Evolutionary conservation across 2,113 vertebrate genomes (phyloP), one percentile per base, ranked within the genome.

Genomic region (Laticauda laticaudata): DNA sequence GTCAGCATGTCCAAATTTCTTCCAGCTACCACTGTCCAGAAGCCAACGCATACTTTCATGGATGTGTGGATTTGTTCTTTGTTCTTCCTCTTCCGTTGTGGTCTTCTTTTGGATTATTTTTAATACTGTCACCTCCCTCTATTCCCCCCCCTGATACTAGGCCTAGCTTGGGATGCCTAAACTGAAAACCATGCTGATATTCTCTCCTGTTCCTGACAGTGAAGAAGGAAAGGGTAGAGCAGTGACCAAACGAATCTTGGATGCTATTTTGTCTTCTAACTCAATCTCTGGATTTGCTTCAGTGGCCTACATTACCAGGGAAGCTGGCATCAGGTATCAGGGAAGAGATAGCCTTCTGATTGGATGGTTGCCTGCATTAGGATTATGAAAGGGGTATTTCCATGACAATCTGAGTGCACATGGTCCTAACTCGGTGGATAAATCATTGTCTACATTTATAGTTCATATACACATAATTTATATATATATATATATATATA

Each of bases 1-100:
- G 91, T 98, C 98, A 0, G 98, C 98, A 0, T 98, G 98, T 92
- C 98, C 99, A 34, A 98, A 99, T 97, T 98, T 97, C 93, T 95
- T 98, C 98, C 98, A 98, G 97, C 97, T 98, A 98, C 75, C 20
- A 81, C 98, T 98, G 90, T 98, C 98, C 95, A 98, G 69, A 88
- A 98, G 97, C 95, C 93, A 96, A 94, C 97, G 97, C 98, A 99
- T 99, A 96, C 93, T 98, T 95, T 95, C 92, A 92, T 96, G 69
- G 86, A 91, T 53, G 93, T 90, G 94, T 1, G 23, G 8, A 93
- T 95, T 29, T 20, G 75, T 18, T 93, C 53, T 88, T 96, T 0
- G 43, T 94, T 95, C 93, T 92, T 96, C 94, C 94, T 94, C 95
- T 92, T 92, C 64, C 51, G 20, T 54, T 87, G 21, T 53, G 56